Base-by-base conservation (phyloP, 2,888 invertebrate genomes). In the Sphaerophoria taeniata region DNA sequence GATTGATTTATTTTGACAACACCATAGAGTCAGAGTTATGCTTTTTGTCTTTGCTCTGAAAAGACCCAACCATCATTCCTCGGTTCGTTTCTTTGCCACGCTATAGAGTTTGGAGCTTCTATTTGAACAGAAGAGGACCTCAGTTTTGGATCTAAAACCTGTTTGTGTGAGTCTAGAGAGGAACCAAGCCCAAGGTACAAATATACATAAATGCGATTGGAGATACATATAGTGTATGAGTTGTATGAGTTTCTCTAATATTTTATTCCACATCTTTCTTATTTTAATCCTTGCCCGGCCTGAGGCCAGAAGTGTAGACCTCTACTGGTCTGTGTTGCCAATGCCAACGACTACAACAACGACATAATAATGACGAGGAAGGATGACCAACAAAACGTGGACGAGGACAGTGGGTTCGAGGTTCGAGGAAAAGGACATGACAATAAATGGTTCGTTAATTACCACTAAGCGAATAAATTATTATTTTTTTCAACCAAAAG, bases 1-100 rank as follows among this genome's bases (percentile, higher is more conserved):
- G 90, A 90, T 90, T 90, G 91, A 90, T 90, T 90, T 90, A 90
- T 90, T 90, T 90, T 90, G 90, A 90, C 91, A 90, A 89, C 90
- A 88, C 89, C 88, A 81, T 77, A 77, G 60, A 80, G 76, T 73
- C 76, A 55, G 81, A 85, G 81, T 85, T 85, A 81, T 81, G 85
- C 60, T 72, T 85, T 85, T 81, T 85, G 81, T 81, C 73, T 81
- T 51, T 65, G 33, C 63, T 47, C 14, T 39, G 56, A 82, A 83
- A 70, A 65, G 55, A 58, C 45, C 34, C 43, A 33, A 47, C 63
- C 53, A 70, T 45, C 60, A 60, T 39, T 39, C 24, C 24, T 11
- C 0, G 5, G 7, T 11, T 39, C 5, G n/a, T n/a, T 16, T 33
- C 36, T 55, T 34, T 16, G 3, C 1, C 4, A 45, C 53, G 43